Evolutionary conservation across 53 echinoderm and acorn worm genomes (phyloP), one percentile per base, ranked within the genome.

Genomic region (Actinopyga echinites): DNA sequence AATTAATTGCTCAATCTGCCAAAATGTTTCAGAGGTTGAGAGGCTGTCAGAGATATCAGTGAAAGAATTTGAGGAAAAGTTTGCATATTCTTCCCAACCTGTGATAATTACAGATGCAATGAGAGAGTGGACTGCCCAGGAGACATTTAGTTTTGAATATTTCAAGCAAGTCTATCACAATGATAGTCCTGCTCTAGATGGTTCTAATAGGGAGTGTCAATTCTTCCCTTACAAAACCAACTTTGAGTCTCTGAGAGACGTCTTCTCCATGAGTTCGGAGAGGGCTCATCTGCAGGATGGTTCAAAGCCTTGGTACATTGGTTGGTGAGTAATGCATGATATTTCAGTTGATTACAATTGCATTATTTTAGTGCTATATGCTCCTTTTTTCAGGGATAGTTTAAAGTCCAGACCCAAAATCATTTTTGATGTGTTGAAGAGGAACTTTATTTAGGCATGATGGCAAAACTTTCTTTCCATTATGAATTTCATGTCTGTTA

Each of bases 281-380:
- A 68, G 91, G 65, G 93, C 96, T 0, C 82, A 83, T 45, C 44
- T 95, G 26, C 64, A 78, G 35, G 93, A 95, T 83, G 88, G 88
- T n/a, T 85, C 95, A 31, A 74, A 86, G 60, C 96, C 96, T 12
- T 96, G 96, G 96, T 96, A 96, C 57, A 91, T 96, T 58, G 96
- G 96, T 56, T 96, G 96, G 96, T 96, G 82, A 60, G 96, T 91
- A 54, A 15, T 54, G 10, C 19, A 19, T 54, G n/a, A n/a, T n/a
- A n/a, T n/a, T n/a, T n/a, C n/a, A n/a, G n/a, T n/a, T n/a, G n/a
- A n/a, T n/a, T n/a, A n/a, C n/a, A n/a, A n/a, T n/a, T 49, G 17
- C 13, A 15, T 13, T 49, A 44, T 11, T 44, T 3, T 37, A 31
- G 66, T 9, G 66, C 43, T n/a, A n/a, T n/a, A n/a, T n/a, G n/a